Evolutionary conservation across 2,888 invertebrate genomes (phyloP).

Genomic region (Ypsolopha scabrella): DNA sequence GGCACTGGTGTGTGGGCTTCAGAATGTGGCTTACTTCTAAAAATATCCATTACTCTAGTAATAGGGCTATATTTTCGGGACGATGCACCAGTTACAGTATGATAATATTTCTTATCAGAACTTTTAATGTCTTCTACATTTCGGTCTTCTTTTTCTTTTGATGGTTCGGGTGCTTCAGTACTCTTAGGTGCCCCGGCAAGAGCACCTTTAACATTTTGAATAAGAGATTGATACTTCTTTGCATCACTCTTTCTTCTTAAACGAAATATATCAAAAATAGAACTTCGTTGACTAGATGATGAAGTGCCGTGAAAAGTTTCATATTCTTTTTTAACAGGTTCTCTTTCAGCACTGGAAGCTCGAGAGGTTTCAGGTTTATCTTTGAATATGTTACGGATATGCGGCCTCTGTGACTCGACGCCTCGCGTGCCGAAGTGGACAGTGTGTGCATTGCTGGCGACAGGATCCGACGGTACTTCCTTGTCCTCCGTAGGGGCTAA

Average conservation of each 20-base stretch:
- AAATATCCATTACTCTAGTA: constrained; percentile 62
- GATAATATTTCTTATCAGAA: constrained; percentile 61
- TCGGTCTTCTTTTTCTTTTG: constrained; percentile 43
- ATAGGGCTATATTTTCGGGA: constrained; percentile 62
- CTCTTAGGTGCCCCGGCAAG: constrained; percentile 31
- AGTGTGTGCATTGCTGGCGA: constrained; percentile 55
- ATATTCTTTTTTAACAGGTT: constrained; percentile 47
- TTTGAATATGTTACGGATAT: constrained; percentile 57
- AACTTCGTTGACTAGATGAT: constrained; percentile 60
- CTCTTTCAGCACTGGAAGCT: constrained; percentile 54
- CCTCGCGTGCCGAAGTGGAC: constrained; percentile 62
- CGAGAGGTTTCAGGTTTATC: constrained; percentile 46
- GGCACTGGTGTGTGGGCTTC: constrained; percentile 33
- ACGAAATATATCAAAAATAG: constrained; percentile 64
- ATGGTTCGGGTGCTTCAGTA: constrained; percentile 40
- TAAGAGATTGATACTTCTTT: constrained; percentile 44
- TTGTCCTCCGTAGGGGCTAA: constrained; percentile 37
- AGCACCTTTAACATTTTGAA: constrained; percentile 34
- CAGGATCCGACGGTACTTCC: constrained; percentile 36
- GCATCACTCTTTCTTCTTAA: constrained; percentile 61
- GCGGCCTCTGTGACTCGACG: constrained; percentile 56
- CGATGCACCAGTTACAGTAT: constrained; percentile 62
- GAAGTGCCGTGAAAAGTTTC: constrained; percentile 63
- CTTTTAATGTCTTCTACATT: constrained; percentile 40
- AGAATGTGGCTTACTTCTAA: constrained; percentile 49